A percentile compares a stretch with the other conserved stretches of the same genome.
Conservation (phyloP, 1,140 invertebrate genomes). For the Drosophila obscura region DNA sequence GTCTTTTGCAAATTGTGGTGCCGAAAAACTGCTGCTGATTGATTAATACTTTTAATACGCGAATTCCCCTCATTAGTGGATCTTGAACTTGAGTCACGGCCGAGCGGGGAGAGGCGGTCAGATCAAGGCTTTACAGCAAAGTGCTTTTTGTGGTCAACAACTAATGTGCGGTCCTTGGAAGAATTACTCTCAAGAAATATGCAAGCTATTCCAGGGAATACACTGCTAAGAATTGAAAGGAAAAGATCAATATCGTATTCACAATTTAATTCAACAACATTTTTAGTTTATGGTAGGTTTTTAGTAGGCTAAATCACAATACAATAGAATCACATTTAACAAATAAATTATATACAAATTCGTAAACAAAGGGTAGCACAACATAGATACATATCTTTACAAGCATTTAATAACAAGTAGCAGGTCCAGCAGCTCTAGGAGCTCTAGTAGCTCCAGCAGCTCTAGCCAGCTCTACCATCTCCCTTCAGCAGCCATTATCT, state of each 20-base stretch:
- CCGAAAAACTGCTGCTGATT: conserved; percentile 35
- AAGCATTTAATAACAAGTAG: conserved; percentile 55
- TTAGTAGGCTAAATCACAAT: conserved; percentile 81
- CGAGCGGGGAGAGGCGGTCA: conserved; percentile 9
- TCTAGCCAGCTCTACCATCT: too few species aligned
- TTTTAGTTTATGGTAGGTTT: conserved; percentile 46
- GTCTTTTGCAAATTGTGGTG: conserved; percentile 44
- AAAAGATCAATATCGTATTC: not conserved
- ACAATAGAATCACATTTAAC: conserved; percentile 81
- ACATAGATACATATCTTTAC: conserved; percentile 45
- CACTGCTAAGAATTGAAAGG: not conserved
- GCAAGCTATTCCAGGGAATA: not conserved
- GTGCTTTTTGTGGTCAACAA: conserved; percentile 45
- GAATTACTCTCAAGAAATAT: conserved; percentile 1
- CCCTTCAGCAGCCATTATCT: not conserved
- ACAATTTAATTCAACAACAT: conserved; percentile 23
- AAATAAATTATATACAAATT: conserved; percentile 82
- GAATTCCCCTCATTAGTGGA: conserved; percentile 27
- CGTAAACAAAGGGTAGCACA: conserved; percentile 50
- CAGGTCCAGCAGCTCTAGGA: not conserved
- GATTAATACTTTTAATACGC: conserved; percentile 23
- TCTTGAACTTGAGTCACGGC: conserved; percentile 51
- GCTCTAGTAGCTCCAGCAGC: too few species aligned
- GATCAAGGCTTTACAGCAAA: conserved; percentile 37
- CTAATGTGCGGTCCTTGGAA: not conserved